Evolutionary conservation across 2,113 vertebrate genomes (phyloP).

Genomic region (Megalops atlanticus): DNA sequence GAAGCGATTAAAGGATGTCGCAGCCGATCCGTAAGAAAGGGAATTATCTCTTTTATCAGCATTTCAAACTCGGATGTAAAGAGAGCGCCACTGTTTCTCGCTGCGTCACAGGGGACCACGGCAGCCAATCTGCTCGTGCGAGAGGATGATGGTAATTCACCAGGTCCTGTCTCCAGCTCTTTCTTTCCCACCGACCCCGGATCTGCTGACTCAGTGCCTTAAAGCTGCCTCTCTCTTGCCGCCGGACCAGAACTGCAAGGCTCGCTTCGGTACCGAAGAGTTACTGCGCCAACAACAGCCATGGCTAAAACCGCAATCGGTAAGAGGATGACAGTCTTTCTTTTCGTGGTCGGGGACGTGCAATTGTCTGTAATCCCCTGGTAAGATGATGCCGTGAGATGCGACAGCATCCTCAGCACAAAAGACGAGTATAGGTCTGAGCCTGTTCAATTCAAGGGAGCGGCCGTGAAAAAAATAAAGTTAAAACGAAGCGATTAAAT

Average conservation of each 20-base stretch:
- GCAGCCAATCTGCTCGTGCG: slow-evolving; percentile 20
- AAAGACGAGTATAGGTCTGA: neutral
- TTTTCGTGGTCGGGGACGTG: neutral
- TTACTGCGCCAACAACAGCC: slow-evolving; percentile 54
- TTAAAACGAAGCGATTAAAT: neutral
- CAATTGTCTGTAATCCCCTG: neutral
- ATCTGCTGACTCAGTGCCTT: slow-evolving; percentile 73
- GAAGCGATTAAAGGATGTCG: no score
- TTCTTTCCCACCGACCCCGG: slow-evolving; percentile 44
- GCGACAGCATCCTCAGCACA: slow-evolving; percentile 7
- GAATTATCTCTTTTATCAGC: no score
- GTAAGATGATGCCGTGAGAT: neutral
- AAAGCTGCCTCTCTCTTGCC: slow-evolving; percentile 57
- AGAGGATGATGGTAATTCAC: slow-evolving; percentile 25
- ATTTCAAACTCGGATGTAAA: neutral
- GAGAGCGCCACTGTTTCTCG: neutral
- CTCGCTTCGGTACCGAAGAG: slow-evolving; percentile 38
- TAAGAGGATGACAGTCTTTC: slow-evolving; percentile 46
- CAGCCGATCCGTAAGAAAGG: no score
- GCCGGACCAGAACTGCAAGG: slow-evolving; percentile 55
- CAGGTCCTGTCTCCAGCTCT: slow-evolving; percentile 43
- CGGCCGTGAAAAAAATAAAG: slow-evolving; percentile 25
- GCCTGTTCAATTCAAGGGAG: slow-evolving; percentile 25
- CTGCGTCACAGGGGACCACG: neutral
- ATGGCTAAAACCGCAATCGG: slow-evolving; percentile 76